Conservation (phyloP, 2,888 invertebrate species). For the Lasius fuliginosus region DNA sequence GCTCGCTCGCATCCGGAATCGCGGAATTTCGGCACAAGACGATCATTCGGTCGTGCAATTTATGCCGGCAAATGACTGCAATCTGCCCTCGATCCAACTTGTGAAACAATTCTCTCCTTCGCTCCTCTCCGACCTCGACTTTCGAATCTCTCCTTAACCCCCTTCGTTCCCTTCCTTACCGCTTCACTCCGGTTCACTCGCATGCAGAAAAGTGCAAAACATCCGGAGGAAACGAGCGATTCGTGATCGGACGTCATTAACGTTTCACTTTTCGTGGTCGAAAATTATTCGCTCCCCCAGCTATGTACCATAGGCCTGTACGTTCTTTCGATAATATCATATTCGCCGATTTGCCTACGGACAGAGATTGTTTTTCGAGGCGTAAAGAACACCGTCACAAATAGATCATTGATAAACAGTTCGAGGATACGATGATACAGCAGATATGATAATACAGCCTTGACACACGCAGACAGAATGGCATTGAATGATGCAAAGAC, state of each 20-base stretch:
- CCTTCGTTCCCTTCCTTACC: neutral
- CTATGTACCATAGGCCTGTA: constrained; percentile 31
- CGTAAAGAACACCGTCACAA: constrained; percentile 68
- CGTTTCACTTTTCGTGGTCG: constrained; percentile 78
- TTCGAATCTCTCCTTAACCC: constrained; percentile 18
- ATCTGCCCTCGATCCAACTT: constrained; percentile 76
- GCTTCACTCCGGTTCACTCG: constrained; percentile 64
- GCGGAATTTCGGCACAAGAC: constrained; percentile 58
- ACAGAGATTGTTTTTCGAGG: constrained; percentile 69
- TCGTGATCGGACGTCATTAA: constrained; percentile 77
- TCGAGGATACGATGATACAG: constrained; percentile 14
- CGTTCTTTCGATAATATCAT: constrained; percentile 69
- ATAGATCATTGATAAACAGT: constrained; percentile 39
- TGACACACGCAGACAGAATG: neutral
- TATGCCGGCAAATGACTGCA: constrained; percentile 77
- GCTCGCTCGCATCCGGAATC: constrained; percentile 29
- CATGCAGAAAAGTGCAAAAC: constrained; percentile 78
- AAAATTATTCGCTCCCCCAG: constrained; percentile 71
- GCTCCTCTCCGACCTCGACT: constrained; percentile 45
- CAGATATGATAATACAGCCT: neutral
- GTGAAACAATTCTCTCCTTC: constrained; percentile 65
- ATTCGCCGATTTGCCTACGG: constrained; percentile 64
- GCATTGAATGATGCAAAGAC: neutral
- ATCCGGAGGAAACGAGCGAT: constrained; percentile 75
- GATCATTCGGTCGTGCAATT: constrained; percentile 74